Evolutionary conservation across 2,888 invertebrate species (phyloP).

Genomic region (Tetragonula carbonaria): DNA sequence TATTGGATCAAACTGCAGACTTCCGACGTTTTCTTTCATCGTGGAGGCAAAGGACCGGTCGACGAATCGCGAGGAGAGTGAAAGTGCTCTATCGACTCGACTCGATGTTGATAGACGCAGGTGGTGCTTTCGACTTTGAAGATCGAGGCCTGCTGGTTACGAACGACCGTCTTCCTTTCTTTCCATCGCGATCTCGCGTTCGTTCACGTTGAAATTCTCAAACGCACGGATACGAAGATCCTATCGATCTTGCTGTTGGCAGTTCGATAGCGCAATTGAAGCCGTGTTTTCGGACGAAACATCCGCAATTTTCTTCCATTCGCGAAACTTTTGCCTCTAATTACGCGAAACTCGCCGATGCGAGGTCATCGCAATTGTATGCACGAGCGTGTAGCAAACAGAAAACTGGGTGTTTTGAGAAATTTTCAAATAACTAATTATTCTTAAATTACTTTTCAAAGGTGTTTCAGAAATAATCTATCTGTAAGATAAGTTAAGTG

Average conservation of each 20-base stretch:
- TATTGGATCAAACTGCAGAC: slow-evolving; percentile 12
- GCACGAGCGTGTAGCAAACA: too few relatives aligned
- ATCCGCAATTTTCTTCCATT: background rate
- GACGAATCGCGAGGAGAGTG: slow-evolving; percentile 64
- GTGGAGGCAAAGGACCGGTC: slow-evolving; percentile 28
- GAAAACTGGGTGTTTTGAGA: too few relatives aligned
- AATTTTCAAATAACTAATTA: too few relatives aligned
- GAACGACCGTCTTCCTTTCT: slow-evolving; percentile 13
- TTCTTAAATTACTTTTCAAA: too few relatives aligned
- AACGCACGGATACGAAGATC: slow-evolving; percentile 7
- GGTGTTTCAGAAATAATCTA: too few relatives aligned
- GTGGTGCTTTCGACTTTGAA: slow-evolving; percentile 58
- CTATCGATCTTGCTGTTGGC: background rate
- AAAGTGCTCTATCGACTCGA: slow-evolving; percentile 45
- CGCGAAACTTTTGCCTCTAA: background rate
- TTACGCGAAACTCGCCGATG: background rate
- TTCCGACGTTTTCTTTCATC: slow-evolving; percentile 34
- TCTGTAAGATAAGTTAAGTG: too few relatives aligned
- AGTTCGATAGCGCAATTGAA: background rate
- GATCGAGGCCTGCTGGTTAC: slow-evolving; percentile 42
- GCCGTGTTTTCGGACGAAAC: background rate
- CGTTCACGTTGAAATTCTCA: slow-evolving; percentile 2
- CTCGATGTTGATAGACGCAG: slow-evolving; percentile 42
- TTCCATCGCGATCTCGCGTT: slow-evolving; percentile 38
- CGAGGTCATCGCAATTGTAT: too few relatives aligned